Evolutionary conservation across 2,797 vertebrate genomes (phyloP), one percentile per base, ranked within the genome.

Genomic region (Galagoides demidoff): DNA sequence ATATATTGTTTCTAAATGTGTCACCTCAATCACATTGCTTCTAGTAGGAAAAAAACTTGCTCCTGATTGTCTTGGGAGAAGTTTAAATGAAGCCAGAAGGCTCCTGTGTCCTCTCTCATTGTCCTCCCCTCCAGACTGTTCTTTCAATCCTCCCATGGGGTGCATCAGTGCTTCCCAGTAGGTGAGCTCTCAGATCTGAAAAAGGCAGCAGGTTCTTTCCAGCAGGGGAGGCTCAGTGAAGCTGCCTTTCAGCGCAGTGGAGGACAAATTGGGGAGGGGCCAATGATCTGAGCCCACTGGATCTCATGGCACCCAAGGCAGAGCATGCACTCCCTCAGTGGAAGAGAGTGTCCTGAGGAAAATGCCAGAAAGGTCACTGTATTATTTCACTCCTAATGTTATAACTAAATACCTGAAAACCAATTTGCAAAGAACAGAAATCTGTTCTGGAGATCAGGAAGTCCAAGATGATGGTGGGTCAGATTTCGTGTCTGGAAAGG

Each of bases 41-140:
- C 97, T 88, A 73, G 16, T n/a, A 95, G 90, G 64, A 84, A 66
- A 61, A 61, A 92, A 96, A 59, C 43, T 90, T 88, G 92, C 92
- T 94, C 91, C 88, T 95, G 55, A 27, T 68, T 68, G 98, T 97
- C 39, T 96, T 90, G 91, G 96, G 86, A 97, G 94, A 96, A 98
- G 90, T 95, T 95, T 98, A 98, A 97, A 97, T 92, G 97, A 96
- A 98, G 92, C 89, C 92, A 89, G 93, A 96, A 96, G 86, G 91
- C 93, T 96, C 87, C 64, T 84, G 59, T 77, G 86, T 94, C 98
- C 85, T 96, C 23, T 95, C 98, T 96, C 97, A 94, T 57, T 61
- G 77, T 90, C 88, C 95, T 97, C 85, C 91, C 94, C 89, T 90
- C n/a, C 57, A 78, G 95, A 95, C 96, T 97, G 71, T 31, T 97